Percentiles rank a stretch among this genome's conserved stretches.
phyloP scores from a whole-genome alignment of 2,113 vertebrate species.

The Pelvicachromis taeniatus region DNA sequence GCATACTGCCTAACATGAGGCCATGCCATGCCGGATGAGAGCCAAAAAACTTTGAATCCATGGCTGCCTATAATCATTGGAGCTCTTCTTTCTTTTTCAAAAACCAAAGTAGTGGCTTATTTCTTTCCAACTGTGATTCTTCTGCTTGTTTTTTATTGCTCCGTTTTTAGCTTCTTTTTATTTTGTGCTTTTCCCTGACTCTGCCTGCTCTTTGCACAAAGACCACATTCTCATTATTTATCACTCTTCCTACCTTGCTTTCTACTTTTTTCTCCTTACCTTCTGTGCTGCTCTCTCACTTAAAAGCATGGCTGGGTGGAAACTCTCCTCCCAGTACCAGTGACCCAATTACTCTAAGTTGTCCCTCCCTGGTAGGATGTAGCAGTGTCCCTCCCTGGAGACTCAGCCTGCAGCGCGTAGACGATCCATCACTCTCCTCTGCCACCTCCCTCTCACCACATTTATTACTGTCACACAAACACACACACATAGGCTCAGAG shows the following conservation, averaged over 20 bases:
- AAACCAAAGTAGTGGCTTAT: slow-evolving; percentile 17
- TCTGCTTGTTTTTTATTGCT: neutral
- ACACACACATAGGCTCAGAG: neutral
- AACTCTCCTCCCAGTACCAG: slow-evolving; percentile 45
- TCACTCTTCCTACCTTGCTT: slow-evolving; percentile 9
- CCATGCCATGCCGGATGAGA: neutral
- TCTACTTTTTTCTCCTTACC: slow-evolving; percentile 24
- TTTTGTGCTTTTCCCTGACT: neutral
- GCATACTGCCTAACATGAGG: neutral
- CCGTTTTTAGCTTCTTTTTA: neutral
- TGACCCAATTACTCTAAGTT: slow-evolving; percentile 73
- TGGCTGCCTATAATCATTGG: neutral
- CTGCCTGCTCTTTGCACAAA: neutral
- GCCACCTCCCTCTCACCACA: slow-evolving; percentile 41
- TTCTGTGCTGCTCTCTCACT: slow-evolving; percentile 16
- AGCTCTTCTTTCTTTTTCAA: neutral
- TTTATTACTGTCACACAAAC: slow-evolving; percentile 25
- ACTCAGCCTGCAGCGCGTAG: slow-evolving; percentile 39
- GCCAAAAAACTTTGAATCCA: neutral
- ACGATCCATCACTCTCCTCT: slow-evolving; percentile 60
- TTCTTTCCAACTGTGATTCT: slow-evolving; percentile 3
- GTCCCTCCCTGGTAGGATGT: slow-evolving; percentile 53
- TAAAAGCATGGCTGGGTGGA: slow-evolving; percentile 47
- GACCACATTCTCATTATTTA: slow-evolving; percentile 45
- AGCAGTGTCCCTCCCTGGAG: slow-evolving; percentile 53